Evolutionary conservation across 2,888 invertebrate species (phyloP), one percentile per base, ranked within the genome.

Genomic region (Formica aserva): DNA sequence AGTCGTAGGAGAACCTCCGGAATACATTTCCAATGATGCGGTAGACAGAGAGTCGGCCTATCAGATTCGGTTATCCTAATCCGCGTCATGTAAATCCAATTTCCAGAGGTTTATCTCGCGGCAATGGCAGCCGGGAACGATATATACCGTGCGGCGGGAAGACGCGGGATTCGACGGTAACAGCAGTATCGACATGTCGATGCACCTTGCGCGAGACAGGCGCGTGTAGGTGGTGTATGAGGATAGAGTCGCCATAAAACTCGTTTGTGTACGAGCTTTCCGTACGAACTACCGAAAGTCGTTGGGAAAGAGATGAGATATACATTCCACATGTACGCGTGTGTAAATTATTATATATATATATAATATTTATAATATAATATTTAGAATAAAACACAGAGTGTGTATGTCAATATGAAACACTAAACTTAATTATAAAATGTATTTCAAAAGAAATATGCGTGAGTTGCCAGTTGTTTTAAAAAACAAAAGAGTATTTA

Each of bases 11-110:
- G 55, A 45, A 45, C 11, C n/a, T 52, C 45, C 22, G 60, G 74
- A 80, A 80, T 80, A 60, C 78, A 80, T 80, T 80, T 80, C 78
- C 78, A 74, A 80, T 72, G 78, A 80, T 38, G 74, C 78, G 78
- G 60, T 29, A 80, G 78, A 74, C 74, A 74, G 74, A 60, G 60
- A 80, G 74, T 80, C 78, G 74, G 78, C 78, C 78, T 80, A 78
- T 78, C 78, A 83, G 84, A 89, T 89, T 85, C 86, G 87, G 84
- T 86, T 87, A 90, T 86, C 87, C 87, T 89, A 90, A 89, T 87
- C 89, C 86, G 74, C 67, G 90, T 89, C 88, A 90, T 90, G 87
- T 86, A 90, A 89, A 89, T 89, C 87, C 89, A 89, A 90, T 89
- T 90, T 88, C 86, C 80, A 82, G 86, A 87, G 90, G 87, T 90